Evolutionary conservation across 2,113 vertebrate genomes (phyloP).

Genomic region (Paracanthobrama guichenoti): DNA sequence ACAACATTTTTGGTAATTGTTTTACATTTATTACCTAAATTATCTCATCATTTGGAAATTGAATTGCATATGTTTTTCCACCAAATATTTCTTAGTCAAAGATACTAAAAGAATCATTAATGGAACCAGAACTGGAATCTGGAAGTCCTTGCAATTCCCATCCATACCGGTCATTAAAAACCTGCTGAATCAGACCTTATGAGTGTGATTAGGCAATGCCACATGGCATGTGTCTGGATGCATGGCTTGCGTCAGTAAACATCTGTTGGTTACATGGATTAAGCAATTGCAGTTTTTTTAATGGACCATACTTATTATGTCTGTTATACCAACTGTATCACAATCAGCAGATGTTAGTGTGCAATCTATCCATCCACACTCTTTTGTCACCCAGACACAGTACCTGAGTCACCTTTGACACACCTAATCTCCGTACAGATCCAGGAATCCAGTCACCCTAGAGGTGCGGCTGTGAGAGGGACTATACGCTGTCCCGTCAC

Average conservation of each 20-base stretch:
- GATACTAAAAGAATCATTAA: neutral
- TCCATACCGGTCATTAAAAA: neutral
- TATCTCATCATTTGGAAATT: neutral
- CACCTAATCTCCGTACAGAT: neutral
- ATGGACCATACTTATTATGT: neutral
- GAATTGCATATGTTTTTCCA: neutral
- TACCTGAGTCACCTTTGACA: constrained; percentile 22
- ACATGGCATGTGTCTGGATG: constrained; percentile 16
- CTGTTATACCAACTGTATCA: neutral
- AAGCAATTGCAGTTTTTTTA: neutral
- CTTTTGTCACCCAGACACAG: constrained; percentile 15
- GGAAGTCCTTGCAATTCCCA: neutral
- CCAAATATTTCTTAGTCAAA: neutral
- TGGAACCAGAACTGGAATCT: neutral
- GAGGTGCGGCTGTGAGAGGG: neutral
- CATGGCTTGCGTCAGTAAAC: neutral
- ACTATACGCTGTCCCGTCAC: neutral
- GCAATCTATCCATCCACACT: constrained; percentile 11
- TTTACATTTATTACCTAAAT: neutral
- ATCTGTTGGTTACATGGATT: constrained; percentile 17
- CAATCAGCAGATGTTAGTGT: neutral
- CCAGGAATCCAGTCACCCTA: constrained; percentile 10
- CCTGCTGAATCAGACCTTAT: neutral
- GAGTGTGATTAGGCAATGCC: neutral
- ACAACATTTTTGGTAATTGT: neutral